phyloP scores from a whole-genome alignment of 2,888 invertebrate genomes.

The Acleris laterana region DNA sequence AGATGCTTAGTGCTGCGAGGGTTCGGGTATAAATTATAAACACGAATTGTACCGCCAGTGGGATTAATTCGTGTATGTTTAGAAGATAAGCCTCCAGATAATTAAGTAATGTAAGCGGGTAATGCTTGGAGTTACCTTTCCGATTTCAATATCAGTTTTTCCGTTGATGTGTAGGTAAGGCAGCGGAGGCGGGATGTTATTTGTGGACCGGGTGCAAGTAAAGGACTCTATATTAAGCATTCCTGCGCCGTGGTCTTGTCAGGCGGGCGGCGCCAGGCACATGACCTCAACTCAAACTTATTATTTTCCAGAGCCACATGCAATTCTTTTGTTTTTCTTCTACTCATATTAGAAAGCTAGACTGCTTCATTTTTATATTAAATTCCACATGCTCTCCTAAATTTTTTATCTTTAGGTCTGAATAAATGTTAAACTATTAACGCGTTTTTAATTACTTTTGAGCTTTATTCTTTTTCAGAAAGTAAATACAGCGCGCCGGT shows the following conservation, averaged over 20 bases:
- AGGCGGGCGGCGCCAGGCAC: constrained; percentile 69
- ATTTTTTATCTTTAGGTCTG: background rate
- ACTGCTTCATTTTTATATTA: constrained; percentile 73
- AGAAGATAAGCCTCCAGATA: background rate
- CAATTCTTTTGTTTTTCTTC: constrained; percentile 75
- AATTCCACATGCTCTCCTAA: constrained; percentile 50
- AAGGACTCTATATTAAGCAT: constrained; percentile 83
- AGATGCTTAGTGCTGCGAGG: constrained; percentile 32
- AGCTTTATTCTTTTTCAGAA: background rate
- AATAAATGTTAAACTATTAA: background rate
- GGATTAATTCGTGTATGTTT: background rate
- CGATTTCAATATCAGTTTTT: constrained; percentile 46
- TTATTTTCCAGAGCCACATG: constrained; percentile 77
- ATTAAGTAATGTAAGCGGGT: background rate
- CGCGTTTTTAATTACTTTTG: background rate
- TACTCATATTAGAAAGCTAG: constrained; percentile 61
- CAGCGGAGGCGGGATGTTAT: constrained; percentile 73
- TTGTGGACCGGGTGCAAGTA: constrained; percentile 76
- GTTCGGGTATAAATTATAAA: constrained; percentile 33
- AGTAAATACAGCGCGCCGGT: background rate
- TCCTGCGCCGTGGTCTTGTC: constrained; percentile 78
- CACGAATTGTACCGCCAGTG: constrained; percentile 3
- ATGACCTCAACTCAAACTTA: constrained; percentile 79
- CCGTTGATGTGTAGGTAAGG: constrained; percentile 53
- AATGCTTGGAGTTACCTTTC: constrained; percentile 16